Evolutionary conservation across 2,888 invertebrate genomes (phyloP).

Genomic region (Mesoligia furuncula): DNA sequence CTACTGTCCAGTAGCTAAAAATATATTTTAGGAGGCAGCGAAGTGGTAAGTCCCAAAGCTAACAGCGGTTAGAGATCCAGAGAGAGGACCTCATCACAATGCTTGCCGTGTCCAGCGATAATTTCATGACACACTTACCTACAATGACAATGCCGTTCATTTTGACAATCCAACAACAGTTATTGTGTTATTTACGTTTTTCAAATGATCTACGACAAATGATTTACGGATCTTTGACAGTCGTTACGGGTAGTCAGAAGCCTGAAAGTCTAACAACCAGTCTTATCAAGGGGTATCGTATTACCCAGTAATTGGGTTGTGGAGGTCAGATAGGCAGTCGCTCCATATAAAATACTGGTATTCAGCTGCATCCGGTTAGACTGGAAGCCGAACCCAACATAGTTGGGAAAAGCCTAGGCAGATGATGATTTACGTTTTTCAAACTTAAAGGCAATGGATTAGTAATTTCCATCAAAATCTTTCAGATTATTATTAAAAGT

Average conservation of each 20-base stretch:
- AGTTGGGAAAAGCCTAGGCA: too few relatives aligned
- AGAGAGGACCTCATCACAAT: neutral
- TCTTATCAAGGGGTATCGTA: too few relatives aligned
- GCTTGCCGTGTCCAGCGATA: neutral
- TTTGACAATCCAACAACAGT: neutral
- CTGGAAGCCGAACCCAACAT: too few relatives aligned
- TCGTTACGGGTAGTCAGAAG: too few relatives aligned
- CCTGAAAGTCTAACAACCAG: too few relatives aligned
- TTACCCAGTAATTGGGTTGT: too few relatives aligned
- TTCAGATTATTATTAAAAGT: neutral
- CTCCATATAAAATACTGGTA: too few relatives aligned
- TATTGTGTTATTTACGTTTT: neutral
- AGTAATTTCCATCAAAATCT: neutral
- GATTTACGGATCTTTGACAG: too few relatives aligned
- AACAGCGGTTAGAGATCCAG: neutral
- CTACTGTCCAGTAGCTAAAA: neutral
- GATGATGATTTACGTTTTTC: neutral
- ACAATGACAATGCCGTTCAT: neutral
- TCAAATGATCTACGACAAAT: too few relatives aligned
- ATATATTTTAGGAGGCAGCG: neutral
- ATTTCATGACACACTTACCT: neutral
- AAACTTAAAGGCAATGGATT: neutral
- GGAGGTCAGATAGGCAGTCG: too few relatives aligned
- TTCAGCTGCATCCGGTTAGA: too few relatives aligned
- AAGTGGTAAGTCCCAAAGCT: neutral